These are phyloP conservation scores for Apotomis betuletana DNA, from an alignment of 2,888 invertebrate genomes.

Conservation along the genomic window DNA sequence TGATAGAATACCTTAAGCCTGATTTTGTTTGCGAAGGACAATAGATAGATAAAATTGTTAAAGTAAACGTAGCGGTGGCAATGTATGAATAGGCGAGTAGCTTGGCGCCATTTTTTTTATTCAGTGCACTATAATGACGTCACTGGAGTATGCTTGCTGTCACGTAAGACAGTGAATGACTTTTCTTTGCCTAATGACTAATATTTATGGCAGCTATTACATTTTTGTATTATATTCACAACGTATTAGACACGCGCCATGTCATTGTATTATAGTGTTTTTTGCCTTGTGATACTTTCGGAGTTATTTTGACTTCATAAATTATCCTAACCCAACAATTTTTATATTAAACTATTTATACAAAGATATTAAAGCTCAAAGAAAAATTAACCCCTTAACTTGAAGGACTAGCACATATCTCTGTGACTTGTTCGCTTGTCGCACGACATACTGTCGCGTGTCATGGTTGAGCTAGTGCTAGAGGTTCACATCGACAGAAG, in stretches of 20 bases:
- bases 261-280: too few relatives aligned
- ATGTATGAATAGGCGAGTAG: constrained; percentile 21
- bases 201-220: neutral
- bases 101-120: constrained; percentile 28
- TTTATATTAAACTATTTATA: too few relatives aligned
- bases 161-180: neutral
- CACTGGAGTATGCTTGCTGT: constrained; percentile 2
- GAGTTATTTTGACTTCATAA: too few relatives aligned
- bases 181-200: neutral
- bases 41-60: constrained; percentile 24
- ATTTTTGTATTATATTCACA: neutral
- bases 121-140: constrained; percentile 9
- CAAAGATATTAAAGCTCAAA: too few relatives aligned
- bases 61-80: constrained; percentile 11
- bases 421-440: too few relatives aligned
- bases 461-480: too few relatives aligned
- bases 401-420: too few relatives aligned
- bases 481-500: too few relatives aligned
- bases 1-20: constrained; percentile 12
- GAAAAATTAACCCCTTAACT: too few relatives aligned
- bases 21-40: constrained; percentile 33
- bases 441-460: too few relatives aligned
- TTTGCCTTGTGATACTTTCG: too few relatives aligned
- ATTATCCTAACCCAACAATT: too few relatives aligned
- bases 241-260: neutral